Base-by-base conservation (phyloP, 2,888 invertebrate genomes). In the Acrobasis suavella region DNA sequence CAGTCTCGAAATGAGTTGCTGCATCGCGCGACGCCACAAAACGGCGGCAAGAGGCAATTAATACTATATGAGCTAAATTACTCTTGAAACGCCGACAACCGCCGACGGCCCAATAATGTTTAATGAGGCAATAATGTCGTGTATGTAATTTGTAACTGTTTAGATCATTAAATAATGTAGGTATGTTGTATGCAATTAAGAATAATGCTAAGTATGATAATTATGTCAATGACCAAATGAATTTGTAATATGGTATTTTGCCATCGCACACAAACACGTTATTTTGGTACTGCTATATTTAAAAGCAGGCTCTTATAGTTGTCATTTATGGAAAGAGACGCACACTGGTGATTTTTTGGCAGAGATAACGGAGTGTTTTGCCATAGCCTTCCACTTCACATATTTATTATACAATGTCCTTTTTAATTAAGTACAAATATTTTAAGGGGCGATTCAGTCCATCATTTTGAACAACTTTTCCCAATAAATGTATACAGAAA, bases 1-100 rank as follows among this genome's bases (percentile, higher is more conserved):
- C 89, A 91, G 67, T 76, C 72, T 79, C 77, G 75, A 87, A 87
- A 91, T 89, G 90, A 87, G 85, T 81, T 82, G 71, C 80, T 74
- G 69, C 61, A 58, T 64, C 71, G 65, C 64, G 67, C 61, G 58
- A 63, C 58, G 65, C 69, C 69, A 60, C 63, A 63, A 62, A 67
- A 55, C 55, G 62, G 2, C 42, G 49, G 46, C 49, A 55, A 55
- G 50, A 49, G 49, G 49, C 59, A 62, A 62, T 64, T 62, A 62
- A 64, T 64, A 64, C 59, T 55, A 64, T 62, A 64, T 64, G 62
- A 64, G 64, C 58, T 56, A 60, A 60, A 62, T 56, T 55, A 56
- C 55, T 12, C 17, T 32, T 39, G 39, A 50, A 59, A 54, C 51
- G 39, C 54, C 39, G 32, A 17, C 16, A 38, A 51, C 38, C 52